Percentiles rank a stretch among this genome's conserved stretches.
These are phyloP conservation scores for Spisula solida DNA, from an alignment of 2,888 invertebrate genomes.

Conservation along the genomic window DNA sequence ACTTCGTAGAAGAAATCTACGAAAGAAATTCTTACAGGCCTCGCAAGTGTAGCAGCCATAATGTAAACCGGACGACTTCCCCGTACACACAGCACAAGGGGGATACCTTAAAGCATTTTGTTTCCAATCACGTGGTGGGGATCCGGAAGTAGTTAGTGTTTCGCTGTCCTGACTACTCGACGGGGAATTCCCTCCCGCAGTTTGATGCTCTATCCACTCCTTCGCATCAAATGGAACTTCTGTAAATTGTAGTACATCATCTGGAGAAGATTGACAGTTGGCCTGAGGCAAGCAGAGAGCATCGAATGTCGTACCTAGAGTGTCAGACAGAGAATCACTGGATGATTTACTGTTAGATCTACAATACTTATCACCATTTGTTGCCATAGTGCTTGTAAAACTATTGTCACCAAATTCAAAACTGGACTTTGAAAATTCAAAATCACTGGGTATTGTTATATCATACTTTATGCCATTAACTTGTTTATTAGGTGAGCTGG, in stretches of 20 bases:
- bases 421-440: background rate
- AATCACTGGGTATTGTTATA: background rate
- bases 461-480: background rate
- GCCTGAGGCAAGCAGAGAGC: background rate
- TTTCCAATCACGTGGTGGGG: conserved; percentile 37
- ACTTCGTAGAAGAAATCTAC: conserved; percentile 62
- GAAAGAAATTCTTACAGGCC: conserved; percentile 71
- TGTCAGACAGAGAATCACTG: background rate
- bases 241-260: background rate
- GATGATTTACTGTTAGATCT: background rate
- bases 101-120: conserved; percentile 59
- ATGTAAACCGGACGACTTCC: conserved; percentile 70
- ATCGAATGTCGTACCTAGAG: background rate
- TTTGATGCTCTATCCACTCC: background rate
- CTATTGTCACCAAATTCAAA: background rate
- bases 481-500: too few species aligned
- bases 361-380: background rate
- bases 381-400: background rate
- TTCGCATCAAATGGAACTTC: background rate
- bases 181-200: background rate
- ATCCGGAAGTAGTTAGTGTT: background rate
- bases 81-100: conserved; percentile 66
- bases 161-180: background rate
- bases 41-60: conserved; percentile 71
- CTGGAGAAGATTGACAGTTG: background rate